Conservation (phyloP, 2,113 vertebrate genomes). For the Rhinolophus ferrumequinum region DNA sequence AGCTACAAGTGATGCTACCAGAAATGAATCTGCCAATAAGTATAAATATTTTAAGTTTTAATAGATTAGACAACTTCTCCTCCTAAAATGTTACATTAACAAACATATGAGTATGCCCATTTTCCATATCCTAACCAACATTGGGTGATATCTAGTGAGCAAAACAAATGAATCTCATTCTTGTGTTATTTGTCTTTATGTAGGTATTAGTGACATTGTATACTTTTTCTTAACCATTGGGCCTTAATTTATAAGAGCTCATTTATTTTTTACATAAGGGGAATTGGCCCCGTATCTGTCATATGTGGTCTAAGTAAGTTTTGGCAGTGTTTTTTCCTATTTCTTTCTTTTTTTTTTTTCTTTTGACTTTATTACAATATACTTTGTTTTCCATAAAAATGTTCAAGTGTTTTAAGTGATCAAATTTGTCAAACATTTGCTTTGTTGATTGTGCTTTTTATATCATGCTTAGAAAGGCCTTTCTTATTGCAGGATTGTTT, state of each 20-base stretch:
- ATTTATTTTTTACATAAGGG: slow-evolving; percentile 1
- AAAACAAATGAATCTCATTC: not conserved
- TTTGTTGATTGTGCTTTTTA: not conserved
- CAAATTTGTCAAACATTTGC: not conserved
- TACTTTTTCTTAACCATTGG: not conserved
- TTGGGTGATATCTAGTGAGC: not conserved
- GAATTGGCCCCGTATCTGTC: not conserved
- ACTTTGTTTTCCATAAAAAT: not conserved
- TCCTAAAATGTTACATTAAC: not conserved
- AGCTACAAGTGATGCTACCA: not conserved
- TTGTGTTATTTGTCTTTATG: not conserved
- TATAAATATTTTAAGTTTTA: slow-evolving; percentile 41
- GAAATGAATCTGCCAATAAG: not conserved
- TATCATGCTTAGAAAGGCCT: not conserved
- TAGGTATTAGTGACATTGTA: not conserved
- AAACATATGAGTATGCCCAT: not conserved
- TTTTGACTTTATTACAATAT: slow-evolving; percentile 1
- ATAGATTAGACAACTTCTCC: not conserved
- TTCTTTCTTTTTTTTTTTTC: not conserved
- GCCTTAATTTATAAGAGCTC: not conserved
- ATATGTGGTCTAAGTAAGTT: not conserved
- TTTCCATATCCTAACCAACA: not conserved
- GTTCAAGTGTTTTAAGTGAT: slow-evolving; percentile 14
- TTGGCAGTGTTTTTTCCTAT: not conserved
- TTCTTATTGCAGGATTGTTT: not conserved